phyloP scores from a whole-genome alignment of 2,888 invertebrate genomes.

The Xanthia icteritia region DNA sequence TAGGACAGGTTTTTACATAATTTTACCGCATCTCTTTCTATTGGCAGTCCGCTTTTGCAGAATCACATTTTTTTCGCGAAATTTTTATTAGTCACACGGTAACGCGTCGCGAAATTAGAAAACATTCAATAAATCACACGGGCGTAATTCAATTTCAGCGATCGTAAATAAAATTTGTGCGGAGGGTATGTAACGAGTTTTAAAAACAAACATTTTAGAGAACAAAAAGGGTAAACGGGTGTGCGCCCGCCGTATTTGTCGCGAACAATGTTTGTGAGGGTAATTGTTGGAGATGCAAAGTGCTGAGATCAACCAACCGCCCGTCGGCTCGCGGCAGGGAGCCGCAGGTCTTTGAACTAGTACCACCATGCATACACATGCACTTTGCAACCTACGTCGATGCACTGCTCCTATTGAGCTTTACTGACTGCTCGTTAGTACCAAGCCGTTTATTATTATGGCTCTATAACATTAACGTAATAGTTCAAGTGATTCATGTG shows the following conservation, averaged over 20 bases:
- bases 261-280: slow-evolving; percentile 81
- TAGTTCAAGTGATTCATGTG: slow-evolving; percentile 56
- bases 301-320: slow-evolving; percentile 82
- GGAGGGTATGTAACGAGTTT: slow-evolving; percentile 84
- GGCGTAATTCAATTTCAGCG: slow-evolving; percentile 81
- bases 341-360: slow-evolving; percentile 78
- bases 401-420: slow-evolving; percentile 53
- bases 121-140: slow-evolving; percentile 86
- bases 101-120: slow-evolving; percentile 81
- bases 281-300: slow-evolving; percentile 88
- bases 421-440: slow-evolving; percentile 62
- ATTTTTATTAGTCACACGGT: slow-evolving; percentile 80
- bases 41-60: slow-evolving; percentile 73
- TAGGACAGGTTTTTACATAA: slow-evolving; percentile 90
- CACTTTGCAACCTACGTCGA: slow-evolving; percentile 30
- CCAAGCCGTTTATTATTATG: slow-evolving; percentile 58
- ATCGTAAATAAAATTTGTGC: slow-evolving; percentile 85
- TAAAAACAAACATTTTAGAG: slow-evolving; percentile 86
- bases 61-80: slow-evolving; percentile 75
- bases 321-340: slow-evolving; percentile 72
- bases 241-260: slow-evolving; percentile 83
- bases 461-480: slow-evolving; percentile 56
- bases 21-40: slow-evolving; percentile 85
- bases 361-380: slow-evolving; percentile 43
- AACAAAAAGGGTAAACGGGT: slow-evolving; percentile 83